phyloP scores from a whole-genome alignment of 2,888 invertebrate species.

The Caprella mutica region DNA sequence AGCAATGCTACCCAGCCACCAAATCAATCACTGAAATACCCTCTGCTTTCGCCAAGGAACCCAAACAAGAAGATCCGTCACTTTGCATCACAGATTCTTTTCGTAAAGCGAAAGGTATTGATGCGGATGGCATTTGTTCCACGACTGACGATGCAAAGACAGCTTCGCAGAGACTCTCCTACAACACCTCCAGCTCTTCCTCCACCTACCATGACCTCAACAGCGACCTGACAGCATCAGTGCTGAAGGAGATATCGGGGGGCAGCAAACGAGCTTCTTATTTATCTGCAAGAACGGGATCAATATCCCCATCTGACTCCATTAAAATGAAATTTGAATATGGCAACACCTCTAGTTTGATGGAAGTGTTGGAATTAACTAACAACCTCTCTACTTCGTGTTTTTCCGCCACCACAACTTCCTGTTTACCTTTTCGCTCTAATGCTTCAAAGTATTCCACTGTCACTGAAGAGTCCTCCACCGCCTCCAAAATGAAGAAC shows the following conservation, averaged over 20 bases:
- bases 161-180: slow-evolving; percentile 3
- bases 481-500: not conserved
- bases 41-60: too few relatives aligned
- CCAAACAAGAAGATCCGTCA: not conserved
- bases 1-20: too few relatives aligned
- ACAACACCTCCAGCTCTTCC: slow-evolving; percentile 27
- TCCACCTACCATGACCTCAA: slow-evolving; percentile 23
- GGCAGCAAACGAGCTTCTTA: too few relatives aligned
- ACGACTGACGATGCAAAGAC: not conserved
- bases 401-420: not conserved
- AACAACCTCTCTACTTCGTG: slow-evolving; percentile 2
- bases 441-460: not conserved
- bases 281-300: too few relatives aligned
- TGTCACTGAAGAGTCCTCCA: too few relatives aligned
- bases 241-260: slow-evolving; percentile 6
- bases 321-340: slow-evolving; percentile 2
- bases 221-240: slow-evolving; percentile 12
- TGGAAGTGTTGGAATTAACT: slow-evolving; percentile 2
- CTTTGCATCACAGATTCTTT: slow-evolving; percentile 20
- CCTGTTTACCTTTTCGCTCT: not conserved
- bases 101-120: slow-evolving; percentile 15
- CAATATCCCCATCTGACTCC: slow-evolving; percentile 3
- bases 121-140: not conserved
- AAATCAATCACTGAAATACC: too few relatives aligned
- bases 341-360: not conserved